Evolutionary conservation across 2,113 vertebrate species (phyloP).

Genomic region (Carassius auratus): DNA sequence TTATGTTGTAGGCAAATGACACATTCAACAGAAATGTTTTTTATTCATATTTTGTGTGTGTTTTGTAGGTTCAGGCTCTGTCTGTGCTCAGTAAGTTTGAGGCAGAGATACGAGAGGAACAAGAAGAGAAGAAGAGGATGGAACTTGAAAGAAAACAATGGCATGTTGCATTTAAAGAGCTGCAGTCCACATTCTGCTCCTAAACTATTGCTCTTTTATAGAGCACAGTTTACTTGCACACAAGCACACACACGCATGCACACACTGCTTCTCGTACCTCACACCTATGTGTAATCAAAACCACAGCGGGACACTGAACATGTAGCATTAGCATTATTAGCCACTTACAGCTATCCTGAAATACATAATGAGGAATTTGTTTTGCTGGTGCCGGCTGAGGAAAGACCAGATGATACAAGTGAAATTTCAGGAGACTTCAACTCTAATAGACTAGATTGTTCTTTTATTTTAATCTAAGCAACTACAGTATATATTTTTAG

Average conservation of each 20-base stretch:
- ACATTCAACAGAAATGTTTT: too few species aligned
- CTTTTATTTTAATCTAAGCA: constrained; percentile 34
- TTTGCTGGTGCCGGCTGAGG: background rate
- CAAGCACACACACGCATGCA: background rate
- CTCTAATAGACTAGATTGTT: background rate
- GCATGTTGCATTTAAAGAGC: constrained; percentile 89
- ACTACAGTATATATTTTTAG: constrained; percentile 19
- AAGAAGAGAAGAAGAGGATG: constrained; percentile 85
- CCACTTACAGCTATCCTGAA: constrained; percentile 17
- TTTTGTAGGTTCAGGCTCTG: constrained; percentile 83
- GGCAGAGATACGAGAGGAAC: constrained; percentile 90
- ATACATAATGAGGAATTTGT: constrained; percentile 1
- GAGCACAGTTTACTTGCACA: background rate
- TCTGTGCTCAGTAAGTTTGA: constrained; percentile 89
- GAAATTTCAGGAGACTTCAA: background rate
- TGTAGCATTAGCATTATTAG: constrained; percentile 41
- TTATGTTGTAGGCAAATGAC: background rate
- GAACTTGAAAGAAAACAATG: constrained; percentile 85
- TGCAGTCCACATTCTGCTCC: constrained; percentile 86
- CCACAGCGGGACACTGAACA: constrained; percentile 28
- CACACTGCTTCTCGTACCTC: background rate
- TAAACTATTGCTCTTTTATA: constrained; percentile 39
- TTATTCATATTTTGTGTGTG: background rate
- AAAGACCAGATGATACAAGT: background rate
- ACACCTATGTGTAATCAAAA: constrained; percentile 19